Conservation (phyloP, 2,888 invertebrate genomes). For the Callyntrura guangdongensis region DNA sequence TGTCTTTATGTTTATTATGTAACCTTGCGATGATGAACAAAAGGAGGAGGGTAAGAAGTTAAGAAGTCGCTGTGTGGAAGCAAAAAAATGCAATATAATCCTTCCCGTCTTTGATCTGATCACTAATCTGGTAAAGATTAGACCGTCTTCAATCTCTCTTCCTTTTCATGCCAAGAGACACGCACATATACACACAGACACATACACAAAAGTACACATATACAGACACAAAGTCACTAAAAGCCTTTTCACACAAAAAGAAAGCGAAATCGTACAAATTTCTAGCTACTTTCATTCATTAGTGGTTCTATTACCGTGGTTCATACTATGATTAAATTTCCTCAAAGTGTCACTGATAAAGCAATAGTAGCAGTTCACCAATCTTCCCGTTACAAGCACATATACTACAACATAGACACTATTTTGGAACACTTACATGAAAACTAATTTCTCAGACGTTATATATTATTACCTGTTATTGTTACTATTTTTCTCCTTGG, state of each 20-base stretch:
- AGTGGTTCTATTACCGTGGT: background rate
- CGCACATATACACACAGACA: constrained; percentile 11
- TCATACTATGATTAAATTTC: background rate
- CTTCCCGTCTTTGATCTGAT: constrained; percentile 39
- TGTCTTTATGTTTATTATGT: constrained; percentile 21
- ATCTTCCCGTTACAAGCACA: background rate
- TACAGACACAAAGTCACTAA: constrained; percentile 4
- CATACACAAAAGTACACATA: background rate
- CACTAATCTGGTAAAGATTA: constrained; percentile 18
- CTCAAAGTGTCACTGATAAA: background rate
- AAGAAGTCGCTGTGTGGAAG: background rate
- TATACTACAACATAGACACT: background rate
- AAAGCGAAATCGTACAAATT: constrained; percentile 26
- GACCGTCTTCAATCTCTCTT: constrained; percentile 8
- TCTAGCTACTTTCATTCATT: constrained; percentile 24
- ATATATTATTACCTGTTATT: background rate
- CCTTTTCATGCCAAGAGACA: background rate
- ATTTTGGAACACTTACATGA: constrained; percentile 6
- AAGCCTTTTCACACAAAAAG: background rate
- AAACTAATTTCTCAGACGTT: constrained; percentile 22
- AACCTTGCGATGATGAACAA: constrained; percentile 43
- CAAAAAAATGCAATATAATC: constrained; percentile 41
- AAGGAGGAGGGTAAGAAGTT: constrained; percentile 21
- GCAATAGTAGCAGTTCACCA: background rate
- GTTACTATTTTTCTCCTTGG: background rate